Evolutionary conservation across 92 coral and sea anemone species (phyloP).

Genomic region (Epizoanthus stellaris): DNA sequence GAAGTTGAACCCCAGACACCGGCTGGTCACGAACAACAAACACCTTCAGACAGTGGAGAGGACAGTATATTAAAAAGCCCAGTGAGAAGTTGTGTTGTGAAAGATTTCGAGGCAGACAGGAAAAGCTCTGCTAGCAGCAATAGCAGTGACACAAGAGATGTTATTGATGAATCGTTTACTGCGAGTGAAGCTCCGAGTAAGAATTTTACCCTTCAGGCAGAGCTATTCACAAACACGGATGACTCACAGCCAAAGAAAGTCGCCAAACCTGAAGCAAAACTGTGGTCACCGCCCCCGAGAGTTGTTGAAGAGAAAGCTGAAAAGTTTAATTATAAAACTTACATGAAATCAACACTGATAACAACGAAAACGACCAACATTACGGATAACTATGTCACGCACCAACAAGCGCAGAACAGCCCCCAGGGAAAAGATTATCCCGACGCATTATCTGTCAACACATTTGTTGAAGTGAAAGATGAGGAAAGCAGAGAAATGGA

Average conservation of each 20-base stretch:
- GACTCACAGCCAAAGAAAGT: neutral
- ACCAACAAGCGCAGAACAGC: slow-evolving; percentile 9
- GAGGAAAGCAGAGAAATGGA: slow-evolving; percentile 1
- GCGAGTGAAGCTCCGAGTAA: neutral
- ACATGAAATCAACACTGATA: slow-evolving; percentile 38
- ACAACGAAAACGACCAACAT: slow-evolving; percentile 30
- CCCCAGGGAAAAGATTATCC: slow-evolving; percentile 25
- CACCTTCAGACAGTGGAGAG: neutral
- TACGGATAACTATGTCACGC: slow-evolving; percentile 32
- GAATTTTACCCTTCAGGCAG: slow-evolving; percentile 3
- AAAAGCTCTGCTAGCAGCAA: neutral
- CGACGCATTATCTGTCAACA: slow-evolving; percentile 1
- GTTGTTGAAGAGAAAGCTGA: slow-evolving; percentile 23
- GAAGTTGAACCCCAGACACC: neutral
- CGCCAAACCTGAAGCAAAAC: neutral
- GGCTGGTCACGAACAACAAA: neutral
- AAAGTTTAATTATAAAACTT: slow-evolving; percentile 41
- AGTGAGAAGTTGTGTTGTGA: slow-evolving; percentile 18
- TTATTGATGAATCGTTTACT: slow-evolving; percentile 9
- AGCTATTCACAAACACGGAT: slow-evolving; percentile 1
- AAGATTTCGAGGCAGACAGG: slow-evolving; percentile 33
- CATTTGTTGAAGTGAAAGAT: slow-evolving; percentile 21
- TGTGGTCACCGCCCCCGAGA: slow-evolving; percentile 16
- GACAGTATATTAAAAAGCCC: neutral
- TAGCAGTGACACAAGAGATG: neutral